Evolutionary conservation across 2,888 invertebrate genomes (phyloP).

Genomic region (Branchinecta sandiegonensis): DNA sequence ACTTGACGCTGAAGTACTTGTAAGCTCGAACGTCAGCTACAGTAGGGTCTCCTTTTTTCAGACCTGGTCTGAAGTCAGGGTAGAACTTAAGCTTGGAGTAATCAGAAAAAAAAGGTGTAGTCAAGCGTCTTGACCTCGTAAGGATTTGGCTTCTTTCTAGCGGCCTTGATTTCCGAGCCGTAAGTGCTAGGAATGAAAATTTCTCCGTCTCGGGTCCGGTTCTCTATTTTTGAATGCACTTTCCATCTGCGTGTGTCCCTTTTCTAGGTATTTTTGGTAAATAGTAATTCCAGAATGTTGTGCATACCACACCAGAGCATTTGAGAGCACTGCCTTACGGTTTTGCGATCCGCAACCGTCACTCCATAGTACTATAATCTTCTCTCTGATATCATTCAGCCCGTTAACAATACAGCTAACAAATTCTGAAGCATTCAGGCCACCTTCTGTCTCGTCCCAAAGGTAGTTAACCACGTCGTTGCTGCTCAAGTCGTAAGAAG

Average conservation of each 20-base stretch:
- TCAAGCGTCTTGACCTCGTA: not conserved
- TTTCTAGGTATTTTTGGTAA: no score
- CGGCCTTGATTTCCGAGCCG: not conserved
- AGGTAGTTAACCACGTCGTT: no score
- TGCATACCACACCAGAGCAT: no score
- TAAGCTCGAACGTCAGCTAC: not conserved
- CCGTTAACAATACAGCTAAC: not conserved
- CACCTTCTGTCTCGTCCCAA: no score
- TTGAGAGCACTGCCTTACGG: not conserved
- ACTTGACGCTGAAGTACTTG: no score
- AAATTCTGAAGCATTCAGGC: not conserved
- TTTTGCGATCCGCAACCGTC: not conserved
- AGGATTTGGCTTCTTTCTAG: not conserved
- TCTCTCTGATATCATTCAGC: not conserved
- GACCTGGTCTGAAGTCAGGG: constrained; percentile 8
- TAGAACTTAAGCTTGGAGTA: not conserved
- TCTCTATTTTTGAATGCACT: no score
- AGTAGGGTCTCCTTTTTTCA: not conserved
- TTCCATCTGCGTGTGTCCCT: no score
- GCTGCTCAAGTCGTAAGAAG: not conserved
- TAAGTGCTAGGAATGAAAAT: not conserved
- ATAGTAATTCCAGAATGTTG: no score
- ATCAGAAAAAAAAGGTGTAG: not conserved
- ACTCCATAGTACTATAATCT: not conserved
- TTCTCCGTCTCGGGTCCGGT: no score